Base-by-base conservation (phyloP, 2,113 vertebrate species). In the Tetrax tetrax region DNA sequence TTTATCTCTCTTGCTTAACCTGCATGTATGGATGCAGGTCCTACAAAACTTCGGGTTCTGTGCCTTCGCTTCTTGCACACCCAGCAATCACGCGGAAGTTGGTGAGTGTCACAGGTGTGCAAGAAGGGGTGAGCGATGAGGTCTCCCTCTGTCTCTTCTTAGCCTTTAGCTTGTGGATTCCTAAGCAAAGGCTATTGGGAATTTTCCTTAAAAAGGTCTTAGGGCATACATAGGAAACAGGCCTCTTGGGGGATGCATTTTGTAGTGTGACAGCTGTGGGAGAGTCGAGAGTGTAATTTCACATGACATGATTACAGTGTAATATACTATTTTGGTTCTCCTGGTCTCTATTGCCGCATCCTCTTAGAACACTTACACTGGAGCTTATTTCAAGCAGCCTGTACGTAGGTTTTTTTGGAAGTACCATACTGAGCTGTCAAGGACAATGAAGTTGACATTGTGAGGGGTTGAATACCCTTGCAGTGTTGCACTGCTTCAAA, bases 281-380 rank as follows among this genome's bases (percentile, higher is more conserved):
- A 93, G 71, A 83, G 75, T n/a, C 12, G 5, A 53, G 68, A 93
- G 75, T 66, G 41, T 89, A 68, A 94, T 95, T 97, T 74, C 75
- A 80, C 78, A 74, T 96, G 87, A 81, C 90, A 56, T 50, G 82
- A 35, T 89, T 79, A 20, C 57, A 22, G 37, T 61, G 83, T 96
- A 95, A 95, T 93, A 31, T 33, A 89, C 93, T 96, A 68, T 93
- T 97, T 96, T 93, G 38, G 82, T 95, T 95, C 59, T 77, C 27
- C 31, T 88, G 79, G 45, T 78, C 82, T 90, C 21, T 79, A 68
- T 71, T 80, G 87, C 90, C 11, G 5, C 5, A 10, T 87, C 78
- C 93, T 88, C 54, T 80, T 83, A 66, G 78, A 83, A 66, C 10
- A 1, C 81, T 91, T 84, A 59, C 37, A 29, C 31, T 53, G 76